Evolutionary conservation across 2,113 vertebrate species (phyloP), one percentile per base, ranked within the genome.

Genomic region (Gavia stellata): DNA sequence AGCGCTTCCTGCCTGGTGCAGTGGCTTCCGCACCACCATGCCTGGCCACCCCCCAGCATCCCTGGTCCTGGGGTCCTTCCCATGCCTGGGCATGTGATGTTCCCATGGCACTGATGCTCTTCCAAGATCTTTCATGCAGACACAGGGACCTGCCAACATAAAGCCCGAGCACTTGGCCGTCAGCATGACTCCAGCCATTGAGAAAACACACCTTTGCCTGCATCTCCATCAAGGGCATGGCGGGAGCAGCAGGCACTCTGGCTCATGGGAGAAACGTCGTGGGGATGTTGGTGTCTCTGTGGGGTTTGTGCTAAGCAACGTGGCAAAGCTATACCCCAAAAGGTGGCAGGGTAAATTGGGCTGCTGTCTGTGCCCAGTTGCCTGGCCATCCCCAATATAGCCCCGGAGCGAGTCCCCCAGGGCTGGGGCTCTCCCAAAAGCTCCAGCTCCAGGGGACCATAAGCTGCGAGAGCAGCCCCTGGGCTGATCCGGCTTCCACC

Each of bases 51-150:
- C 44, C 6, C 1, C 4, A 14, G 11, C 6, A 45, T 16, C 16
- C 29, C 21, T 0, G 0, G 12, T 34, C 73, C 25, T 29, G 52
- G 36, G 28, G 18, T 45, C 58, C 52, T 66, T 55, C 44, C 34
- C 11, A 2, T 0, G 1, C 14, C 18, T 28, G 47, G 62, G 9
- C 25, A 9, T 5, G 24, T 13, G 4, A 33, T 0, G 0, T 73
- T 25, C 36, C 28, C 15, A 1, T 6, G 29, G n/a, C 15, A 65
- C 15, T 7, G 12, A 26, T 44, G 63, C 2, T 72, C 28, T 50
- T 44, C 66, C 53, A 17, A 12, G 55, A 13, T 17, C 0, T 1
- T 71, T 53, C 3, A 0, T 33, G 26, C n/a, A 38, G 56, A 34
- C 17, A 8, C 18, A 19, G 23, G 26, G 19, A 42, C 17, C 25